Evolutionary conservation across 2,113 vertebrate genomes (phyloP).

Genomic region (Lamprologus tigripictilis): DNA sequence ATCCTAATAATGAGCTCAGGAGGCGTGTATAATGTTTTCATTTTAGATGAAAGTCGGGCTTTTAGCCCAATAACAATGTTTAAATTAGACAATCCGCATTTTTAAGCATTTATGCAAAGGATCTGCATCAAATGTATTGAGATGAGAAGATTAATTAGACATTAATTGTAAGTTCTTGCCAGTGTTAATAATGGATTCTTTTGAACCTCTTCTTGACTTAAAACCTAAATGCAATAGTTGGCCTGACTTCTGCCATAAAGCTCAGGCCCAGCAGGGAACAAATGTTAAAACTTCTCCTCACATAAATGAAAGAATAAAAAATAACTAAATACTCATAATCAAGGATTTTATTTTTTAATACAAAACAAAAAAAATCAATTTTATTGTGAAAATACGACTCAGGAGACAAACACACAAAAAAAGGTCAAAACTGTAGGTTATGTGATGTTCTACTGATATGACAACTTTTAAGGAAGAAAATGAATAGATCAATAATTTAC

Average conservation of each 20-base stretch:
- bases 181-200: not conserved
- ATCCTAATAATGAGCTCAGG: not conserved
- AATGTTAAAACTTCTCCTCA: not conserved
- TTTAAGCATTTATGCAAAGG: not conserved
- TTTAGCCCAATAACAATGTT: not conserved
- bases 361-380: not conserved
- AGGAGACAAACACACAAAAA: not conserved
- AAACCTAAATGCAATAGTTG: not conserved
- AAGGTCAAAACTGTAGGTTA: not conserved
- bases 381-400: not conserved
- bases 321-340: rapidly evolving
- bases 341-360: not conserved
- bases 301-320: not conserved
- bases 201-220: rapidly evolving
- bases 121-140: rapidly evolving
- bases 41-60: not conserved
- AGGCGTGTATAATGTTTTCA: not conserved
- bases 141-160: not conserved
- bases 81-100: not conserved
- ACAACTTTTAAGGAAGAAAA: not conserved
- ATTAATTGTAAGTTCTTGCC: not conserved
- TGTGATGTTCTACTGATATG: not conserved
- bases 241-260: not conserved
- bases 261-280: not conserved
- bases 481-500: rapidly evolving